These are phyloP conservation scores for Tetragnatha versicolor DNA, from an alignment of 1,140 invertebrate genomes.

Conservation along the genomic window DNA sequence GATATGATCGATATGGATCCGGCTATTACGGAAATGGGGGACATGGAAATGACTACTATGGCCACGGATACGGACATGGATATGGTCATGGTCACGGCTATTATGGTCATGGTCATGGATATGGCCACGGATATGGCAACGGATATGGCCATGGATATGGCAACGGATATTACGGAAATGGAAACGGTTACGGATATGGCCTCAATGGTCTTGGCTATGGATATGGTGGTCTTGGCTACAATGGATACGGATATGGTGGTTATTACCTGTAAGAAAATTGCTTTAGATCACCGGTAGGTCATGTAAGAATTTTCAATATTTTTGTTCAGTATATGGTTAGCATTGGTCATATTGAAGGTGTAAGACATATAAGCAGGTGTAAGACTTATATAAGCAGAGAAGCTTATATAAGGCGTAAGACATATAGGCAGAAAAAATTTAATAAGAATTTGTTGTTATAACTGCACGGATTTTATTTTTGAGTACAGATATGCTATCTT, in stretches of 20 bases:
- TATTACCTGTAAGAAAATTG: not conserved
- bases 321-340: too few species aligned
- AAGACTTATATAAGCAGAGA: too few species aligned
- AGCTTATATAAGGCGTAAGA: too few species aligned
- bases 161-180: not conserved
- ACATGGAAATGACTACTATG: not conserved
- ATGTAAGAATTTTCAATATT: too few species aligned
- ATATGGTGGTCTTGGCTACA: conserved; percentile 1
- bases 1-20: not conserved
- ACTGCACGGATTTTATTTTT: too few species aligned
- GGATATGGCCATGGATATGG: conserved; percentile 1
- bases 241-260: not conserved
- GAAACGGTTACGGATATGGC: not conserved
- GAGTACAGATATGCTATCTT: too few species aligned
- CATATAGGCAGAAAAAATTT: too few species aligned
- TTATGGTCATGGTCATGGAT: not conserved
- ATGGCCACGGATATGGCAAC: not conserved
- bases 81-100: conserved; percentile 4
- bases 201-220: not conserved
- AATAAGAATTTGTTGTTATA: too few species aligned
- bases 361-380: too few species aligned
- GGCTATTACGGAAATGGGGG: not conserved
- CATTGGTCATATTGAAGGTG: too few species aligned
- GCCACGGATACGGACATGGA: conserved; percentile 6
- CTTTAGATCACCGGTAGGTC: too few species aligned